A percentile compares a stretch with the other conserved stretches of the same genome.
phyloP scores from a whole-genome alignment of 1,140 invertebrate species.

The Linepithema humile region DNA sequence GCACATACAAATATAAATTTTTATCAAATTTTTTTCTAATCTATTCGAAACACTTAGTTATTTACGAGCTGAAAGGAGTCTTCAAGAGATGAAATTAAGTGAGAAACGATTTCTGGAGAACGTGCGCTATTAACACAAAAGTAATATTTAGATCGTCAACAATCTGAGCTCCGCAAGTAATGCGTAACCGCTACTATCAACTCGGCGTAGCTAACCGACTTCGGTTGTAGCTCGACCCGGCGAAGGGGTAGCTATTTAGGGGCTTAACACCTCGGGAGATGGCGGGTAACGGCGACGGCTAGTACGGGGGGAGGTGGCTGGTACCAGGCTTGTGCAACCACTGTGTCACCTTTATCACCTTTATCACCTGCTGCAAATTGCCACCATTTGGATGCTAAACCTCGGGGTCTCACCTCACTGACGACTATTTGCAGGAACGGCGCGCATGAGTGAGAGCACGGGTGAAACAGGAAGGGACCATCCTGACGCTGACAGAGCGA shows the following conservation, averaged over 20 bases:
- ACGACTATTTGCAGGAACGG: constrained; percentile 80
- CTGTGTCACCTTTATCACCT: constrained; percentile 84
- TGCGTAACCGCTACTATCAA: constrained; percentile 46
- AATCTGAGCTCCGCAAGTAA: background rate
- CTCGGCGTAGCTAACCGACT: constrained; percentile 62
- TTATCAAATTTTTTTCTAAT: background rate
- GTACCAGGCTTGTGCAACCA: constrained; percentile 72
- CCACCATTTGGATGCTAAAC: constrained; percentile 84
- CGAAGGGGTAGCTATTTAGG: constrained; percentile 82
- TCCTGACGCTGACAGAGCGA: constrained; percentile 41
- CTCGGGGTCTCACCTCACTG: constrained; percentile 77
- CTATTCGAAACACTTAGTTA: background rate
- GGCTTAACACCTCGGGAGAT: constrained; percentile 80
- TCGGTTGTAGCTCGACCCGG: constrained; percentile 60
- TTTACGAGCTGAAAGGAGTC: background rate
- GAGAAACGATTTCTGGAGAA: background rate
- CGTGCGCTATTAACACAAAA: background rate
- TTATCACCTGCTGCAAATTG: constrained; percentile 84
- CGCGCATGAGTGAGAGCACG: constrained; percentile 54
- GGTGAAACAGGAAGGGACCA: constrained; percentile 1
- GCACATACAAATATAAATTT: background rate
- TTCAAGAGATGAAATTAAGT: background rate
- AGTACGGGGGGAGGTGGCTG: constrained; percentile 53
- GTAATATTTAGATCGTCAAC: background rate
- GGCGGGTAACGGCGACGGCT: constrained; percentile 65